phyloP scores from a whole-genome alignment of 1,140 invertebrate genomes.

The Drosophila pachea region DNA sequence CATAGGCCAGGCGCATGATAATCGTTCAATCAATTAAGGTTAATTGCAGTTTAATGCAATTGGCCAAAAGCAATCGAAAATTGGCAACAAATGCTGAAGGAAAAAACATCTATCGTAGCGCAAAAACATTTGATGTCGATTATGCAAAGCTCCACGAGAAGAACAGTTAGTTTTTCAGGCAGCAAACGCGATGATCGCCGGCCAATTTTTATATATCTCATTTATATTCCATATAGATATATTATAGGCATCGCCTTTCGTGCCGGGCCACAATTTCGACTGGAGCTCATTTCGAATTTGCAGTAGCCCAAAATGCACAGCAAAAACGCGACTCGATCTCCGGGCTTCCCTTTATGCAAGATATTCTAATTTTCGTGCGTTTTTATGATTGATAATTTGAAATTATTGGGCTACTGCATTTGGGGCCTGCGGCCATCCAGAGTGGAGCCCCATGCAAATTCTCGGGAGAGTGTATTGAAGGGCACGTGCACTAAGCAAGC shows the following conservation, averaged over 20 bases:
- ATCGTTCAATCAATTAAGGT: slow-evolving; percentile 74
- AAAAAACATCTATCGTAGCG: slow-evolving; percentile 5
- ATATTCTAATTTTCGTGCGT: slow-evolving; percentile 65
- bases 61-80: slow-evolving; percentile 27
- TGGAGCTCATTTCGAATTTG: slow-evolving; percentile 52
- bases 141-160: slow-evolving; percentile 53
- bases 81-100: slow-evolving; percentile 24
- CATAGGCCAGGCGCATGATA: slow-evolving; percentile 48
- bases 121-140: slow-evolving; percentile 45
- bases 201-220: slow-evolving; percentile 10
- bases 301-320: slow-evolving; percentile 55
- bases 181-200: slow-evolving; percentile 56
- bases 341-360: slow-evolving; percentile 32
- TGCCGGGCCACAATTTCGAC: slow-evolving; percentile 53
- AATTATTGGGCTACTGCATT: slow-evolving; percentile 74
- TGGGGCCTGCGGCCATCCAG: slow-evolving; percentile 36
- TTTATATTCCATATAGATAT: neutral
- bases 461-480: neutral
- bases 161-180: slow-evolving; percentile 60
- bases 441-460: slow-evolving; percentile 57
- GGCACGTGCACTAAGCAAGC: too few species aligned
- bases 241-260: slow-evolving; percentile 47
- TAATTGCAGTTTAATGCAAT: slow-evolving; percentile 72
- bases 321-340: slow-evolving; percentile 6
- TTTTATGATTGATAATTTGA: slow-evolving; percentile 72